Conservation (phyloP, 2,113 vertebrate species). For the Protobothrops mucrosquamatus region DNA sequence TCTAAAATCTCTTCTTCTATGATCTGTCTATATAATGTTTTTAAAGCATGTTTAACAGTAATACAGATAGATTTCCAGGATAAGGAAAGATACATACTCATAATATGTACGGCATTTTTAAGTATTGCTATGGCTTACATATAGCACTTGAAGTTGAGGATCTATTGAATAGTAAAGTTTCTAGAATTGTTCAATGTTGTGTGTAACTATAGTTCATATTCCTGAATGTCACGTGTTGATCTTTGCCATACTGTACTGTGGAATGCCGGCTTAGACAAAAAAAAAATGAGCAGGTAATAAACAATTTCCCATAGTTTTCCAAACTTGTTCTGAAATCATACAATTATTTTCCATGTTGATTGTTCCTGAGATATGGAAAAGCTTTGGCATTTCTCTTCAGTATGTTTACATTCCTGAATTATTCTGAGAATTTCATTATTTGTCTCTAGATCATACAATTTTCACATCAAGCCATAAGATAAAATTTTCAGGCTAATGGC, state of each 20-base stretch:
- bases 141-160: neutral
- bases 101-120: neutral
- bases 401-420: conserved; percentile 9
- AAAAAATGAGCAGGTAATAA: neutral
- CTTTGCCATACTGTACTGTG: conserved; percentile 1
- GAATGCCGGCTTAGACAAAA: conserved; percentile 15
- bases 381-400: neutral
- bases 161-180: neutral
- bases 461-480: neutral
- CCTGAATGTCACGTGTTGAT: neutral
- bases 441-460: neutral
- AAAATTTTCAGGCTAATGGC: neutral
- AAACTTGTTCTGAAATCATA: conserved; percentile 10
- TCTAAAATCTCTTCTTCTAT: neutral
- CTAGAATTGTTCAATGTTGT: neutral
- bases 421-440: neutral
- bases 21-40: neutral
- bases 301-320: conserved; percentile 9
- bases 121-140: neutral
- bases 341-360: conserved; percentile 1
- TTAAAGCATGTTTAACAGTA: neutral
- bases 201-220: conserved; percentile 8
- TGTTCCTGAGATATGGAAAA: neutral
- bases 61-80: neutral
- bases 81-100: neutral